Evolutionary conservation across 2,888 invertebrate genomes (phyloP), one percentile per base, ranked within the genome.

Genomic region (Allacma fusca): DNA sequence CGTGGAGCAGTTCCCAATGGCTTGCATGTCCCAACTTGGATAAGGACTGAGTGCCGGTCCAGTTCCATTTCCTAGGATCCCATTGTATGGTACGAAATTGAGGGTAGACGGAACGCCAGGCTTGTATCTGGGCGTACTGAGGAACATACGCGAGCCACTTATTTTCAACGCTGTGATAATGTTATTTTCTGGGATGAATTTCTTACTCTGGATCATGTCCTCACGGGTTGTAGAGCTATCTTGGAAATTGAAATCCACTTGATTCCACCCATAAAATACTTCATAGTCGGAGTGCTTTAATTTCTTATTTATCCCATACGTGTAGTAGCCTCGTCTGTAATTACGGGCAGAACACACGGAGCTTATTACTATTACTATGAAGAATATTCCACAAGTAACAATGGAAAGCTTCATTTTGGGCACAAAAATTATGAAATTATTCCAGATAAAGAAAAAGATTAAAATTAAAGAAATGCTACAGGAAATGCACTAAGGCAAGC

Each of bases 11-110:
- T 92, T 90, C 0, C 91, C 91, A 67, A 91, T 80, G 2, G 13
- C 19, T 13, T 69, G 93, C 88, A 90, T 90, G 26, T 88, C 89
- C 93, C 93, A 93, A 80, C 89, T 91, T 79, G 93, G 93, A 86
- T 91, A 93, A 1, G 93, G 91, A 75, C 90, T 89, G 26, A 86
- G 85, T 82, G 90, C 89, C 0, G 79, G 79, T 23, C 29, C 44
- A 1, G 43, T 28, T 12, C 28, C 23, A 75, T n/a, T 40, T 29
- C 26, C 21, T 9, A 21, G 72, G 7, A 34, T 9, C 9, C 57
- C 43, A 29, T 23, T 26, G 62, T 76, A 76, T 7, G 76, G 76
- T 9, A 76, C 62, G 1, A 12, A 44, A 26, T 59, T 76, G 16
- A 76, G 16, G 23, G 76, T 76, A 16, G 62, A 34, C 0, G 76